Base-by-base conservation (phyloP, 2,888 invertebrate genomes). In the Tineola bisselliella region DNA sequence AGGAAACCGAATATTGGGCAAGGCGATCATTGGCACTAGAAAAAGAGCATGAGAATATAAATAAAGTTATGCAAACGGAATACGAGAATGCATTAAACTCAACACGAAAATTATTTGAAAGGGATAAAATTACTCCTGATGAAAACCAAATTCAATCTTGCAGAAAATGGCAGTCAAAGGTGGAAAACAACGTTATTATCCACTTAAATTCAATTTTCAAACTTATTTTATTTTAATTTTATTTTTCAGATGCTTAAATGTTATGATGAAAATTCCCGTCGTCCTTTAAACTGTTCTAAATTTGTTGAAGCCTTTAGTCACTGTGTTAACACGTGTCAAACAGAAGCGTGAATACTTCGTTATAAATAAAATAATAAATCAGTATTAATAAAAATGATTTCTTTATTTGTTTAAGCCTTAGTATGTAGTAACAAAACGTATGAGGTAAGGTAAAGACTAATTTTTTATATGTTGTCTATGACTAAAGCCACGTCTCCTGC, bases 211-310 rank as follows among this genome's bases (percentile, higher is more conserved):
- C n/a, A n/a, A n/a, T n/a, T n/a, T n/a, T n/a, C n/a, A n/a, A n/a
- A n/a, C n/a, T n/a, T n/a, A n/a, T n/a, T n/a, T 71, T 64, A 30
- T 63, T 12, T 12, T 43, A 43, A 31, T 31, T 56, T 30, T 43
- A 1, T 8, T 71, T 72, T 71, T 48, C 77, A 86, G 86, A 81
- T 84, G 62, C 64, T 83, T 65, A 70, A 77, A 71, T 87, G 86
- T 66, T 87, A 87, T 64, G 80, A 82, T 76, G 81, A 81, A 18
- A 84, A 87, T 70, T 73, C 76, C 56, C 77, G 73, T 63, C 81
- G 84, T 64, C 75, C 84, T 30, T 71, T 87, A 62, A 68, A 75
- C 62, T 87, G 86, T 70, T 78, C 83, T 54, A 64, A 71, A 31
- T 65, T 76, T 63, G 83, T 86, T n/a, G 72, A 84, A 74, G 80